Evolutionary conservation across 1,140 invertebrate genomes (phyloP).

Genomic region (Pissodes strobi): DNA sequence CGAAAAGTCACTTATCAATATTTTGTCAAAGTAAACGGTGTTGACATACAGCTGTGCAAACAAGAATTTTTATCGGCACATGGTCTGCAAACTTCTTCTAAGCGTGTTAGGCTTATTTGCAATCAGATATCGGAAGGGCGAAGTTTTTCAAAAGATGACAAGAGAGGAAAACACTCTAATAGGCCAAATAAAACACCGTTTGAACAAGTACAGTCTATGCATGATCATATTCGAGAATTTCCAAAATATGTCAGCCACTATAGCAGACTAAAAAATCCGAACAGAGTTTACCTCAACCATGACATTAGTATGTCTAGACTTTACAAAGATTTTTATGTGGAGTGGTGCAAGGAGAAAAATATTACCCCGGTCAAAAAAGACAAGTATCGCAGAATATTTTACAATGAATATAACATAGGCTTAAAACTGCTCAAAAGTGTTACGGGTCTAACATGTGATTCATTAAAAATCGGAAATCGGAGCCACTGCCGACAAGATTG

Average conservation of each 20-base stretch:
- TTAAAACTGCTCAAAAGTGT: slow-evolving; percentile 33
- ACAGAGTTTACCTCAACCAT: slow-evolving; percentile 4
- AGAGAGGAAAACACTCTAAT: neutral
- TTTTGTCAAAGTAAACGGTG: no score
- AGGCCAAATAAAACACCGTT: no score
- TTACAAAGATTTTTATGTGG: slow-evolving; percentile 24
- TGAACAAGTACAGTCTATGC: neutral
- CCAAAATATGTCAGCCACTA: slow-evolving; percentile 10
- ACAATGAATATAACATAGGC: slow-evolving; percentile 25
- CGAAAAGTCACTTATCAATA: no score
- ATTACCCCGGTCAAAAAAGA: slow-evolving; percentile 23
- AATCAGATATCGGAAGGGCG: no score
- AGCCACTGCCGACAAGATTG: neutral
- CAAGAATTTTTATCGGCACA: no score
- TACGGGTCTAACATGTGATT: slow-evolving; percentile 25
- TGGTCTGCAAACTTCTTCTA: neutral
- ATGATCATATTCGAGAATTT: no score
- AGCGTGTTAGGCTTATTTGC: no score
- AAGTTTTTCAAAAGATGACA: neutral
- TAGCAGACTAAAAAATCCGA: neutral
- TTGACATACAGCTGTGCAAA: no score
- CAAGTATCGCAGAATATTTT: slow-evolving; percentile 25
- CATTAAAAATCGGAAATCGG: no score
- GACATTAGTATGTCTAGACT: neutral
- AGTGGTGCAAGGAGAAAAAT: slow-evolving; percentile 18